Evolutionary conservation across 1,140 invertebrate genomes (phyloP).

Genomic region (Drosophila watanabei): DNA sequence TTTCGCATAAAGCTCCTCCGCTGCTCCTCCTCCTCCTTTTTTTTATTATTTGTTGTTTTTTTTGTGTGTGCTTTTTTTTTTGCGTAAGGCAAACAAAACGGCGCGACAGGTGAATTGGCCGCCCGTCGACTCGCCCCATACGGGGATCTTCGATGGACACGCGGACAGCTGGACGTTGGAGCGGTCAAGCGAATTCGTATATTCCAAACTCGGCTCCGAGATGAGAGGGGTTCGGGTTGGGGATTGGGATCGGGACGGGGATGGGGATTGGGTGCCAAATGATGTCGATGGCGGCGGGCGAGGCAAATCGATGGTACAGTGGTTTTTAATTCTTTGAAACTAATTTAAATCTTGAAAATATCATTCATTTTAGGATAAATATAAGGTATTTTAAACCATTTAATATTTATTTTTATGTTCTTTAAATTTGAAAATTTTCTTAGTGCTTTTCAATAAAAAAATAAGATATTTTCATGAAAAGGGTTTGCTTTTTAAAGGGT

Average conservation of each 20-base stretch:
- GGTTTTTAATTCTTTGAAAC: not conserved
- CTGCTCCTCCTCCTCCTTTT: constrained; percentile 28
- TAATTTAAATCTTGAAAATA: not conserved
- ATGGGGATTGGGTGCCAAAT: constrained; percentile 42
- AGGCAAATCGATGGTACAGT: constrained; percentile 54
- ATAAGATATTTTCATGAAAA: too few relatives aligned
- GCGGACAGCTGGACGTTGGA: constrained; percentile 25
- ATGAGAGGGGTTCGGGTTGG: constrained; percentile 8
- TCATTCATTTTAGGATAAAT: not conserved
- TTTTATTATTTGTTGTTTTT: constrained; percentile 10
- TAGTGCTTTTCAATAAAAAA: too few relatives aligned
- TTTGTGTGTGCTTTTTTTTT: constrained; percentile 41
- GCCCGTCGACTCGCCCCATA: constrained; percentile 79
- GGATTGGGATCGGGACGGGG: constrained; percentile 1
- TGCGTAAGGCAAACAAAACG: constrained; percentile 79
- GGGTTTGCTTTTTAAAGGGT: not conserved
- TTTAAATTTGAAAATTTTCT: too few relatives aligned
- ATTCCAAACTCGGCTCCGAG: constrained; percentile 26
- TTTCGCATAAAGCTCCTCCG: constrained; percentile 62
- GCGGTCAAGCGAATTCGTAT: constrained; percentile 33
- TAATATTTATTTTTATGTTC: too few relatives aligned
- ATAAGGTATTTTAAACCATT: too few relatives aligned
- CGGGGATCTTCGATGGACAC: constrained; percentile 42
- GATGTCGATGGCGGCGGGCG: constrained; percentile 63
- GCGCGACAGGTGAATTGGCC: constrained; percentile 80